Conservation (phyloP, 2,113 vertebrate genomes). For the Ceyx cyanopectus region DNA sequence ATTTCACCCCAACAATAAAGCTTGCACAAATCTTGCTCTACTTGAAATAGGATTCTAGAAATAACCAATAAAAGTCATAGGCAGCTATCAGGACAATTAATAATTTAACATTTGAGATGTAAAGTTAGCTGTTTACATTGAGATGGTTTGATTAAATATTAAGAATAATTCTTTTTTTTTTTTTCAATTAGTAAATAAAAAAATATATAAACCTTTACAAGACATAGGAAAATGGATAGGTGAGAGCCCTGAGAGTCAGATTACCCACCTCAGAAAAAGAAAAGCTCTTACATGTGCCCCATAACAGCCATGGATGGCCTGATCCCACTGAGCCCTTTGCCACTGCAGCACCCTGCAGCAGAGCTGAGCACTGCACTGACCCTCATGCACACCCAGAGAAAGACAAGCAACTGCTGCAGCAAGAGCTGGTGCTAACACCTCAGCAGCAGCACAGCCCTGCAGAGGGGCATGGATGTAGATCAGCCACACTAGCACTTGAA, state of each 20-base stretch:
- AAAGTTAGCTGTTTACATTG: not conserved
- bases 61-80: conserved; percentile 31
- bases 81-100: conserved; percentile 8
- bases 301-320: not conserved
- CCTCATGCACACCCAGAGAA: fast-evolving
- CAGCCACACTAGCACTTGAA: not conserved
- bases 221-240: not conserved
- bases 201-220: not conserved
- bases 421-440: not conserved
- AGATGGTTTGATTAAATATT: not conserved
- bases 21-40: conserved; percentile 21
- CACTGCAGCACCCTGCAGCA: not conserved
- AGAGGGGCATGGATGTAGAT: not conserved
- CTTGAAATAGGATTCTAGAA: conserved; percentile 56
- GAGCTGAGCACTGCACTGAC: fast-evolving
- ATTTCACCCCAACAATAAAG: conserved; percentile 70
- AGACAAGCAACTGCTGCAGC: not conserved
- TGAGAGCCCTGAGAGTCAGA: not conserved
- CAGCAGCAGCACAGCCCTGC: not conserved
- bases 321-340: not conserved
- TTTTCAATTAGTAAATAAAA: not conserved
- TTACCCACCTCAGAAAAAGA: not conserved
- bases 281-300: fast-evolving
- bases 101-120: not conserved
- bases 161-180: not conserved